Evolutionary conservation across 2,888 invertebrate genomes (phyloP), one percentile per base, ranked within the genome.

Genomic region (Autographa pulchrina): DNA sequence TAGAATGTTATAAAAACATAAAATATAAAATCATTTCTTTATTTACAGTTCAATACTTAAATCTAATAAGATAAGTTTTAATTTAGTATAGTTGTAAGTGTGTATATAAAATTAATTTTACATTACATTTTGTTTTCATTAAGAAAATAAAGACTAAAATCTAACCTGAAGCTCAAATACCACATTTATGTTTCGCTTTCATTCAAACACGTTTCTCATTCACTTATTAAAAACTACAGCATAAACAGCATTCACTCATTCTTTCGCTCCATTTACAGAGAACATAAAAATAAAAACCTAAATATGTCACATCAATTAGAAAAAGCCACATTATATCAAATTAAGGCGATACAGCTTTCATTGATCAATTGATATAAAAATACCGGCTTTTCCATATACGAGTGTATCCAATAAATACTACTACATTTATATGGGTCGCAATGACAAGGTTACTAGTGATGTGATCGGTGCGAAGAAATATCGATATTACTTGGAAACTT

Each of bases 311-410:
- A 79, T 62, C 73, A 75, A 83, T 83, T 83, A 83, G 80, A 77
- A 80, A 81, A 70, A 79, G 8, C 14, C 16, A 43, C 35, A 62
- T 59, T 62, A 62, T 11, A 31, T 7, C 64, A 11, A 20, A 11
- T 8, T 68, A 65, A 18, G 73, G 76, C 38, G 14, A 65, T 54
- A 81, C 70, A n/a, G 74, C 82, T 84, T 84, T 84, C 83, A 75
- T 82, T 82, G 76, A 74, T 68, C 82, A 82, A 82, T 84, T 81
- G 76, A 82, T 79, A 71, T 63, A 79, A 81, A 75, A 79, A 82
- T 69, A 74, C 74, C 58, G 9, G 73, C 68, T 76, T 74, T 60
- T 41, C 70, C 72, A 13, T 76, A 58, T 59, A 65, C 0, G 65
- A 60, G 13, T 35, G 18, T 60, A 65, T 68, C 61, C 72, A 80